Evolutionary conservation across 2,888 invertebrate species (phyloP).

Genomic region (Eilema griseolum): DNA sequence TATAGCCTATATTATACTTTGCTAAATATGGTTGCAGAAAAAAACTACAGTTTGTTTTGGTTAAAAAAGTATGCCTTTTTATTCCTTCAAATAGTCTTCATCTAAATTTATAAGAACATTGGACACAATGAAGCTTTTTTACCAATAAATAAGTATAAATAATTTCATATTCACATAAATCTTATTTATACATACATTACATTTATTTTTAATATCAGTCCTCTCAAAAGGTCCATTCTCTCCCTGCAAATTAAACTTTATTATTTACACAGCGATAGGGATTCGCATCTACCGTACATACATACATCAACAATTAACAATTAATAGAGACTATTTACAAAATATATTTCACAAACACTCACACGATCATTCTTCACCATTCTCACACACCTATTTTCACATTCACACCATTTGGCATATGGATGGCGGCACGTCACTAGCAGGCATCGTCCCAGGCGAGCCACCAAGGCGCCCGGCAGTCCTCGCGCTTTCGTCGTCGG

Average conservation of each 20-base stretch:
- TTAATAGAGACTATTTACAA: conserved; percentile 87
- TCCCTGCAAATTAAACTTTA: conserved; percentile 86
- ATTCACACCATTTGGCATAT: conserved; percentile 85
- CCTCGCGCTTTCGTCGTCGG: conserved; percentile 90
- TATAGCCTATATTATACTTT: too few relatives aligned
- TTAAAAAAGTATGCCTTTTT: conserved; percentile 88
- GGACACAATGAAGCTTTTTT: conserved; percentile 87
- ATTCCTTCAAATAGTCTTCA: conserved; percentile 87
- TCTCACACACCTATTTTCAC: conserved; percentile 71
- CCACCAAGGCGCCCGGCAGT: conserved; percentile 82
- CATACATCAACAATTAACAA: conserved; percentile 88
- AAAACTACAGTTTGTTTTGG: conserved; percentile 79
- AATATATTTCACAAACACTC: conserved; percentile 80
- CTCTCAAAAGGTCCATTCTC: conserved; percentile 87
- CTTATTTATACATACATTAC: conserved; percentile 87
- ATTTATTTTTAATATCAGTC: conserved; percentile 87
- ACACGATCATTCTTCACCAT: conserved; percentile 74
- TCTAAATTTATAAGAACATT: conserved; percentile 88
- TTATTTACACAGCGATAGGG: conserved; percentile 87
- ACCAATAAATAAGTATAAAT: conserved; percentile 88
- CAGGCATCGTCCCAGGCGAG: conserved; percentile 79
- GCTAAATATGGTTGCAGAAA: conserved; percentile 11
- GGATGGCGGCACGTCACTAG: conserved; percentile 84
- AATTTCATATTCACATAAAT: conserved; percentile 87
- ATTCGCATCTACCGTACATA: conserved; percentile 86